A percentile compares a stretch with the other conserved stretches of the same genome.
Evolutionary conservation across 2,888 invertebrate genomes (phyloP).

Genomic region (Micropterix aruncella): DNA sequence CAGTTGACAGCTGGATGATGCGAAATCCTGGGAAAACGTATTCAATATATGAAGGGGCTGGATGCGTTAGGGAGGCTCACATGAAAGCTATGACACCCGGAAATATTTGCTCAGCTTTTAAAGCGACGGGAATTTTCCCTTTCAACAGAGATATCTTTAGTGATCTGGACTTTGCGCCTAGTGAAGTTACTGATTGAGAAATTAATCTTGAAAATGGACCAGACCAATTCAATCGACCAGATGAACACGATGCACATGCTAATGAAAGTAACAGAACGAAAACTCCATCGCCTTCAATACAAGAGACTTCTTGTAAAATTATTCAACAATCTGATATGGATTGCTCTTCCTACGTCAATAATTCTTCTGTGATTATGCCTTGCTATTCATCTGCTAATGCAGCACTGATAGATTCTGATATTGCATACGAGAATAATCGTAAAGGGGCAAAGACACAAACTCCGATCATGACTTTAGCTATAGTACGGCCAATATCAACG

Average conservation of each 20-base stretch:
- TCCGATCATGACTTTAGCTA: not conserved
- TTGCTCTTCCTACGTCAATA: too few species aligned
- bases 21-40: constrained; percentile 20
- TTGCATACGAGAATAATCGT: constrained; percentile 1
- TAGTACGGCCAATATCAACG: too few species aligned
- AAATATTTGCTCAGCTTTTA: constrained; percentile 19
- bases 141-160: constrained; percentile 17
- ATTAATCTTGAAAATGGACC: constrained; percentile 5
- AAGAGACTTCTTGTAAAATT: constrained; percentile 5
- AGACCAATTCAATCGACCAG: constrained; percentile 5
- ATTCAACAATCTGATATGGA: too few species aligned
- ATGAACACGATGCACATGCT: constrained; percentile 4
- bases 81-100: constrained; percentile 17
- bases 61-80: constrained; percentile 17
- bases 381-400: constrained; percentile 7
- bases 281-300: constrained; percentile 6
- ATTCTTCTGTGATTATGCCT: too few species aligned
- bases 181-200: constrained; percentile 14
- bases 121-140: constrained; percentile 18
- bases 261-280: too few species aligned
- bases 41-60: constrained; percentile 22
- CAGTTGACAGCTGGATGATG: constrained; percentile 18
- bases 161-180: constrained; percentile 16
- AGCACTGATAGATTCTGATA: constrained; percentile 2
- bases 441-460: constrained; percentile 1